Conservation (phyloP, 2,113 vertebrate species). For the Microcebus ravelobensis region DNA sequence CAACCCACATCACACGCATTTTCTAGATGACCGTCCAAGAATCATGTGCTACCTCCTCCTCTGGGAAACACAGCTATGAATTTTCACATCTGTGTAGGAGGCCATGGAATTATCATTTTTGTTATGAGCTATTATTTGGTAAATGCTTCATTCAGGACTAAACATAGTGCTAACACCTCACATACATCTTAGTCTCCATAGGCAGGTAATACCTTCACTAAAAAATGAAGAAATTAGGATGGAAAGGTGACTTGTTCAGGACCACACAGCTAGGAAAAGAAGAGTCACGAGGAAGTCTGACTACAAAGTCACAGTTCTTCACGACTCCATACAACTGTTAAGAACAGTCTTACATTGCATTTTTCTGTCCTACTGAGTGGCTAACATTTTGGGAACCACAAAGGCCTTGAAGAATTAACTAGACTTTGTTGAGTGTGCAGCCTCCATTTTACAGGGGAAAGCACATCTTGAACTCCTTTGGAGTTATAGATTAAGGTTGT, state of each 20-base stretch:
- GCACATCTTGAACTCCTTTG: not conserved
- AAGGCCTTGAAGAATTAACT: constrained; percentile 15
- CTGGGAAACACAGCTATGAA: not conserved
- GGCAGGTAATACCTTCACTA: not conserved
- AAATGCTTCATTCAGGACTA: not conserved
- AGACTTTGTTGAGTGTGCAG: not conserved
- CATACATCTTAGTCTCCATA: not conserved
- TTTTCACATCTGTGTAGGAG: not conserved
- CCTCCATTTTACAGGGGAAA: not conserved
- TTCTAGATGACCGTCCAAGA: not conserved
- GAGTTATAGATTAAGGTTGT: not conserved
- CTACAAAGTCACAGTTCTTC: not conserved
- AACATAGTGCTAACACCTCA: not conserved
- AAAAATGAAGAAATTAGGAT: not conserved
- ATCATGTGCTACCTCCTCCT: not conserved
- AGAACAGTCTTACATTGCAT: no score
- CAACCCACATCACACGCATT: accelerated
- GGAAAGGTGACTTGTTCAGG: not conserved
- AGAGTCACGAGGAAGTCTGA: not conserved
- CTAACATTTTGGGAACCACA: not conserved
- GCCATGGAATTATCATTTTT: not conserved
- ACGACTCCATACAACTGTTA: no score
- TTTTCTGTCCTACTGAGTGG: not conserved
- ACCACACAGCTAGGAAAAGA: not conserved
- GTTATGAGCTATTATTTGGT: not conserved